A percentile compares a stretch with the other conserved stretches of the same genome.
Conservation (phyloP, 1,140 invertebrate genomes). For the Phocides pigmalion region DNA sequence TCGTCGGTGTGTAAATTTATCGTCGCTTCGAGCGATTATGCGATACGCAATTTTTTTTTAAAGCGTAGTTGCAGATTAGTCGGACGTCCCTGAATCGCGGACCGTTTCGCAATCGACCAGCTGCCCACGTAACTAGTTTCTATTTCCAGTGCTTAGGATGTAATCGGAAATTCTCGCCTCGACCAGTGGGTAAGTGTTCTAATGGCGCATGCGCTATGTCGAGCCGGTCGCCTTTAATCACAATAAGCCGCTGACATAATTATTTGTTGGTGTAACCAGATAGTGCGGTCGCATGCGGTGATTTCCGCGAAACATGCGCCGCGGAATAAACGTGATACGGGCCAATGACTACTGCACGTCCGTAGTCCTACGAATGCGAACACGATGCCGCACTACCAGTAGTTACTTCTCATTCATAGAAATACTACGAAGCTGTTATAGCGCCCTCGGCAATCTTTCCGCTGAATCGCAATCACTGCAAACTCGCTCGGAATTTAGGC, state of each 20-base stretch:
- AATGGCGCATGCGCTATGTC: conserved; percentile 38
- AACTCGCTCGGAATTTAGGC: conserved; percentile 52
- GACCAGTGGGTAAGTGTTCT: conserved; percentile 47
- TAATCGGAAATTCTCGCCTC: conserved; percentile 62
- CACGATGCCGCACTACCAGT: conserved; percentile 38
- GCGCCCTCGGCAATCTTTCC: conserved; percentile 48
- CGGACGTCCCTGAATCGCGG: conserved; percentile 62
- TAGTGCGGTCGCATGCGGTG: conserved; percentile 48
- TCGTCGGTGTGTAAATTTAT: conserved; percentile 77
- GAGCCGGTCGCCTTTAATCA: conserved; percentile 56
- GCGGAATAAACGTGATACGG: conserved; percentile 55
- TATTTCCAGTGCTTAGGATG: conserved; percentile 64
- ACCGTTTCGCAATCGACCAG: conserved; percentile 58
- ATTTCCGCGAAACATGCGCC: conserved; percentile 65
- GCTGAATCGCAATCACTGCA: conserved; percentile 51
- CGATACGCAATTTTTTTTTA: conserved; percentile 52
- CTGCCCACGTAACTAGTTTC: conserved; percentile 70
- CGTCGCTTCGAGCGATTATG: conserved; percentile 64
- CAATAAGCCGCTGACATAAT: conserved; percentile 72
- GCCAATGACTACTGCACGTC: conserved; percentile 51
- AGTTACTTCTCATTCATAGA: conserved; percentile 59
- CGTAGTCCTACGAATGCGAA: conserved; percentile 54
- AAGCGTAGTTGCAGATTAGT: conserved; percentile 62
- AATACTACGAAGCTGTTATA: conserved; percentile 44
- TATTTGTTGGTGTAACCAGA: conserved; percentile 69